Conservation (phyloP, 2,113 vertebrate species). For the Platysteira castanea region DNA sequence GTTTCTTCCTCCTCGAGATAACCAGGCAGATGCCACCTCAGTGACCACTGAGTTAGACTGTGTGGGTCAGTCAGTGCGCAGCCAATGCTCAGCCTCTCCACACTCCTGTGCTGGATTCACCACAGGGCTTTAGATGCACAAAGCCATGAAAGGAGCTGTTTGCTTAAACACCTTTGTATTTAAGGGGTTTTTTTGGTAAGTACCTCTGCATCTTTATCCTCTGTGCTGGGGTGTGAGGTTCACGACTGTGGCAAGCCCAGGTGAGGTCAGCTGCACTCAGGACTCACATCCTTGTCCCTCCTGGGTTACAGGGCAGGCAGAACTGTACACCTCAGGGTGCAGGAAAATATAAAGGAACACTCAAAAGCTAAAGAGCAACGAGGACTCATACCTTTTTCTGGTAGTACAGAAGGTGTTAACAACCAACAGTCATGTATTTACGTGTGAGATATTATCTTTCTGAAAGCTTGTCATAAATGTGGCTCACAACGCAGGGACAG, state of each 20-base stretch:
- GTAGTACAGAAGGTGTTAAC: neutral
- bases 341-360: neutral
- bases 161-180: neutral
- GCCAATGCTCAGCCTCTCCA: neutral
- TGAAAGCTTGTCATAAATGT: constrained; percentile 4
- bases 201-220: neutral
- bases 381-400: neutral
- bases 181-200: fast-evolving
- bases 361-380: neutral
- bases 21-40: constrained; percentile 6
- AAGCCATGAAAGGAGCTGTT: neutral
- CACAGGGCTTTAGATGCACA: too few relatives aligned
- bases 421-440: neutral
- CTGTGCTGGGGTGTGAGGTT: neutral
- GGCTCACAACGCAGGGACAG: neutral
- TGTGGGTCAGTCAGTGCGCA: neutral
- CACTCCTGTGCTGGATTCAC: too few relatives aligned
- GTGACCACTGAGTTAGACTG: neutral
- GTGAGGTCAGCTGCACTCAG: neutral
- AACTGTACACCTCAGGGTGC: neutral
- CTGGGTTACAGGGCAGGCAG: neutral
- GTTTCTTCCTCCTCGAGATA: neutral
- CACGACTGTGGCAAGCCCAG: neutral
- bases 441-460: neutral
- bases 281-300: neutral